Percentiles rank a stretch among this genome's conserved stretches.
phyloP scores from a whole-genome alignment of 1,140 invertebrate genomes.

The Megathymus violae region DNA sequence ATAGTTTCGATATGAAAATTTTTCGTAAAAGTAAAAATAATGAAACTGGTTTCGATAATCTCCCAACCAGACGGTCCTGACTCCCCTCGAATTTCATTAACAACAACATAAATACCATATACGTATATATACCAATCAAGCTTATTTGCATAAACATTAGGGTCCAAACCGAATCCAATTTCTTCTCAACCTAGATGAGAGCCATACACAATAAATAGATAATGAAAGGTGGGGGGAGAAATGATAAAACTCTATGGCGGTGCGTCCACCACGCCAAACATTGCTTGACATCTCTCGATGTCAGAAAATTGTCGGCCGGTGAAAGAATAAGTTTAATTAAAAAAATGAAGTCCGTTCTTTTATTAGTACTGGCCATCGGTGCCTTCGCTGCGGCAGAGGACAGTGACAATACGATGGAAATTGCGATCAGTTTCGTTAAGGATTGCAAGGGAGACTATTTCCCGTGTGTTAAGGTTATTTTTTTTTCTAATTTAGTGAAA shows the following conservation, averaged over 20 bases:
- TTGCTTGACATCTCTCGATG: constrained; percentile 71
- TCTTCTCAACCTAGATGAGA: constrained; percentile 70
- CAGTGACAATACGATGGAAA: constrained; percentile 68
- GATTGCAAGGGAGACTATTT: constrained; percentile 73
- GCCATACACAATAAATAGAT: constrained; percentile 56
- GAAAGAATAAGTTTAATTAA: constrained; percentile 45
- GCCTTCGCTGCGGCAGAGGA: constrained; percentile 57
- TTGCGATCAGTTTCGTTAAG: constrained; percentile 70
- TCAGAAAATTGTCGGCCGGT: constrained; percentile 59
- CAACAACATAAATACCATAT: constrained; percentile 32
- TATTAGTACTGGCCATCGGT: constrained; percentile 54
- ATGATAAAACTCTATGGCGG: constrained; percentile 75
- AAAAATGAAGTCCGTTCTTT: constrained; percentile 69
- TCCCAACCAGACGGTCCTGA: constrained; percentile 3
- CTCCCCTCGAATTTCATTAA: constrained; percentile 39
- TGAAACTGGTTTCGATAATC: constrained; percentile 10
- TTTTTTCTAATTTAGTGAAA: constrained; percentile 72
- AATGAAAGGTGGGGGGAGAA: constrained; percentile 58
- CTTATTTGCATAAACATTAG: constrained; percentile 69
- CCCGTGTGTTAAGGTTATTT: constrained; percentile 78
- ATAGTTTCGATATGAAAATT: no score
- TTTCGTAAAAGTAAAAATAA: constrained; percentile 1
- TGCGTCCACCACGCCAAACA: constrained; percentile 61
- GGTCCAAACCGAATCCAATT: constrained; percentile 62
- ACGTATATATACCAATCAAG: constrained; percentile 54